A percentile compares a stretch with the other conserved stretches of the same genome.
Conservation (phyloP, 1,140 invertebrate genomes). For the Nasonia vitripennis region DNA sequence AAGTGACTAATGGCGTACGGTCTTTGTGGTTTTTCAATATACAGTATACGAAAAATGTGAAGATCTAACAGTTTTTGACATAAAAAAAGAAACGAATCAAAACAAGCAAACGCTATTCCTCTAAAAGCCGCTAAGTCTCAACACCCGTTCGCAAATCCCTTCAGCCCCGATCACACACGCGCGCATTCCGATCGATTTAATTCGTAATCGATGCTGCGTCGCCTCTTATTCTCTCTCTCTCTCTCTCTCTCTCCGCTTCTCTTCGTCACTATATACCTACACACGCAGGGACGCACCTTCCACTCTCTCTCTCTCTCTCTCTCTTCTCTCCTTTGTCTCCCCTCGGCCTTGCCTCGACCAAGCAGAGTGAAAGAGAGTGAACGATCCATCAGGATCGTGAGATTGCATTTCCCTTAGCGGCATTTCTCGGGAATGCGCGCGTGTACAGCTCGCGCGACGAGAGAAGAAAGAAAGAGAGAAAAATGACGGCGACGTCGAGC, state of each 20-base stretch:
- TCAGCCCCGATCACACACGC: background rate
- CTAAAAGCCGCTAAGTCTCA: no score
- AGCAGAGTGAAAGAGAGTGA: background rate
- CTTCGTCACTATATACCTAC: background rate
- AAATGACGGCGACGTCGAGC: background rate
- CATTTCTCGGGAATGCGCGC: constrained; percentile 30
- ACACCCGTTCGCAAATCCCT: no score
- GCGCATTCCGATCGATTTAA: constrained; percentile 17
- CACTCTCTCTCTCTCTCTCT: background rate
- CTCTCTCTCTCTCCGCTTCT: background rate
- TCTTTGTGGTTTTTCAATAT: no score
- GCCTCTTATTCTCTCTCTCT: background rate
- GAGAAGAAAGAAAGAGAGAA: background rate
- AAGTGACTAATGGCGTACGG: no score
- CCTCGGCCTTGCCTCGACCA: constrained; percentile 3
- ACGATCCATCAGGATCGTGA: constrained; percentile 24
- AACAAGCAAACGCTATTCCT: no score
- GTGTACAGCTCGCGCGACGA: background rate
- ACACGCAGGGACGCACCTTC: background rate
- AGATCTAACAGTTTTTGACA: no score
- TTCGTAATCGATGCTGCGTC: constrained; percentile 5
- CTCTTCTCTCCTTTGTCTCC: background rate
- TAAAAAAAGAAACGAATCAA: no score
- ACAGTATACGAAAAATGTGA: no score
- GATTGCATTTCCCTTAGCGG: constrained; percentile 40